Base-by-base conservation (phyloP, 2,113 vertebrate genomes). In the Nibea albiflora region DNA sequence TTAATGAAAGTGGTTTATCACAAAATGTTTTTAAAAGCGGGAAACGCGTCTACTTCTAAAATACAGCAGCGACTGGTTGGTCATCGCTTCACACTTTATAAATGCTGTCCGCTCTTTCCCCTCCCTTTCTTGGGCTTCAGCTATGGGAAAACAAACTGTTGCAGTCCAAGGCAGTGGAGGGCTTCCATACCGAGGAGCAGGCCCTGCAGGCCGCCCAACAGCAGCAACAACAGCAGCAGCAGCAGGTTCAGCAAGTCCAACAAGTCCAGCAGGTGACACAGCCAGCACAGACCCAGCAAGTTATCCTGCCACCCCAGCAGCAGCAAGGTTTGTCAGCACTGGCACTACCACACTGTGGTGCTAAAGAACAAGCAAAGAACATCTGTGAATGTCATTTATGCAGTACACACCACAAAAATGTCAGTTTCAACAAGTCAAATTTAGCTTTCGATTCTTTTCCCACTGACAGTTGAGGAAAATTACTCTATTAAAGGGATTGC, bases 151-250 rank as follows among this genome's bases (percentile, higher is more conserved):
- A 94, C 94, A 99, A 99, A 78, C 94, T 99, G 88, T 95, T 98
- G 96, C 98, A 99, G 93, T 99, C 98, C 5, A 99, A 99, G 90
- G 97, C 98, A 26, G 98, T 99, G 90, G 98, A 98, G 90, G 98
- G 98, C 77, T 99, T 99, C 95, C 97, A 98, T 80, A 96, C 97
- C 1, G 98, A 99, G 88, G 98, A 99, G 84, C 98, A 98, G 89
- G 96, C 97, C 91, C 94, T 98, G 75, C 92, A 98, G 93, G 97
- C 96, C 44, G 95, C 95, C 20, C 96, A 97, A 24, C 96, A 96
- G 75, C 96, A 96, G 73, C 96, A 96, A 20, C 96, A 95, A 3
- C 96, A 96, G 75, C 95, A 97, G 57, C 95, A 95, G 0, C 95
- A 71, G 39, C 97, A 97, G 26, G 94, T 97, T 9, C 96, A 90